Percentiles rank a stretch among this genome's conserved stretches.
phyloP scores from a whole-genome alignment of 2,888 invertebrate genomes.

The Aleiodes testaceus region DNA sequence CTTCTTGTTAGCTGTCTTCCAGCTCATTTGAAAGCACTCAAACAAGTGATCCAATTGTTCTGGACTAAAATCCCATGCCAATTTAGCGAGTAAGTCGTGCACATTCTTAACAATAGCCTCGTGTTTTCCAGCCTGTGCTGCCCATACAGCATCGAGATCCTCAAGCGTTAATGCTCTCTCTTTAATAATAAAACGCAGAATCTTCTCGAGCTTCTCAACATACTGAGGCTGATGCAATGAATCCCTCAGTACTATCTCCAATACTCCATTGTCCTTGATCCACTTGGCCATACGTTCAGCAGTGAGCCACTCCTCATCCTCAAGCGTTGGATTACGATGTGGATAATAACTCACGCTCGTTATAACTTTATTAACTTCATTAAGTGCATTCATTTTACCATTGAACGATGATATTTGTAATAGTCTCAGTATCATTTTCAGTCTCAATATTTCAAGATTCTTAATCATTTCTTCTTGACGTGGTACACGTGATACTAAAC shows the following conservation, averaged over 20 bases:
- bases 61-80: conserved; percentile 98
- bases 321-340: conserved; percentile 81
- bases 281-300: conserved; percentile 95
- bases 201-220: conserved; percentile 97
- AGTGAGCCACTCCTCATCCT: conserved; percentile 94
- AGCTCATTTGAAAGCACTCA: conserved; percentile 96
- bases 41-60: conserved; percentile 98
- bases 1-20: conserved; percentile 96
- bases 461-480: conserved; percentile 87
- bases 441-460: conserved; percentile 92
- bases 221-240: conserved; percentile 98
- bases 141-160: conserved; percentile 97
- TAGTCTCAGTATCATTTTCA: conserved; percentile 95
- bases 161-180: conserved; percentile 90
- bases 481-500: conserved; percentile 88
- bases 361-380: conserved; percentile 98
- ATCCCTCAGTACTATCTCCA: conserved; percentile 95
- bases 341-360: conserved; percentile 93
- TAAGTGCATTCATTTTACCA: conserved; percentile 98
- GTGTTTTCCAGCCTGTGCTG: conserved; percentile 97
- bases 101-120: conserved; percentile 99
- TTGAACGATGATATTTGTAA: conserved; percentile 98
- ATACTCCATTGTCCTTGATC: conserved; percentile 96
- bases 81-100: conserved; percentile 94
- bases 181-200: conserved; percentile 96